Conservation (phyloP, 2,888 invertebrate genomes). For the Tipula unca region DNA sequence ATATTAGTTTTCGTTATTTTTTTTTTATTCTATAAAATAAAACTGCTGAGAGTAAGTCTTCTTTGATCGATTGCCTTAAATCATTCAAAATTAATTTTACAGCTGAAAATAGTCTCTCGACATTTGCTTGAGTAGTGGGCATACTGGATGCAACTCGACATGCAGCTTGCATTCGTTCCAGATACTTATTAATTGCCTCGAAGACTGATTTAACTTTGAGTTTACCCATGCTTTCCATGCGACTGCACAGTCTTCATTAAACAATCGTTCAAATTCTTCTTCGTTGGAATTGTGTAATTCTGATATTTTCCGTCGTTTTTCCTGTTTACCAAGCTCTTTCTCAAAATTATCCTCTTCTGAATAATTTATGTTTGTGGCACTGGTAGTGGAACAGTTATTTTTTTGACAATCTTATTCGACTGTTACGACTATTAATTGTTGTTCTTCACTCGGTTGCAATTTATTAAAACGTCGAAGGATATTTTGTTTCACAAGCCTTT, state of each 20-base stretch:
- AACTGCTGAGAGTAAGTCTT: constrained; percentile 15
- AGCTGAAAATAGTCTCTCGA: constrained; percentile 14
- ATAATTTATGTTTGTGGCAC: no score
- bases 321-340: no score
- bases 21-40: constrained; percentile 16
- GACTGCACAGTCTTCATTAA: background rate
- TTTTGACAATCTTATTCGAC: no score
- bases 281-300: background rate
- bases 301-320: no score
- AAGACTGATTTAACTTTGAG: constrained; percentile 14
- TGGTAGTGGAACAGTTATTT: no score
- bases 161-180: constrained; percentile 15
- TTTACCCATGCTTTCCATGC: background rate
- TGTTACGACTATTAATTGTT: no score
- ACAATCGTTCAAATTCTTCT: background rate
- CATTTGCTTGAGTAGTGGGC: constrained; percentile 19
- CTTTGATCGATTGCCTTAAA: constrained; percentile 16
- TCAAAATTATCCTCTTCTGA: no score
- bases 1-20: no score
- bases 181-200: background rate
- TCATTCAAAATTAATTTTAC: constrained; percentile 10
- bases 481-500: no score
- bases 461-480: no score
- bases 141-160: constrained; percentile 22
- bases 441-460: no score